These are phyloP conservation scores for Cybosia mesomella DNA, from an alignment of 2,888 invertebrate genomes.

Conservation along the genomic window DNA sequence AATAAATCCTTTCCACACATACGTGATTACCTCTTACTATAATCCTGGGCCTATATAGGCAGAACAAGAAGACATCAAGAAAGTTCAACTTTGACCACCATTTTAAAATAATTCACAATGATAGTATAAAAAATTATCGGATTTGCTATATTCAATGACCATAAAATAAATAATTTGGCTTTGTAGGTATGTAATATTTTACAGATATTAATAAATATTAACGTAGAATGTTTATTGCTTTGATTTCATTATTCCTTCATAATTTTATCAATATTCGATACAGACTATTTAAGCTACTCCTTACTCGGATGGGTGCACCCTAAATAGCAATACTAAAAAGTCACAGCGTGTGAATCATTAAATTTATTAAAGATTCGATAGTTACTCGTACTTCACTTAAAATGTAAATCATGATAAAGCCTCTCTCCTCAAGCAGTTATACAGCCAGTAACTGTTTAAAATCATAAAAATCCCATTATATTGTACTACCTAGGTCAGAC, in stretches of 20 bases:
- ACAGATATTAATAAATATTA: neutral
- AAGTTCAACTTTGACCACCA: no score
- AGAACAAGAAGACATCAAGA: no score
- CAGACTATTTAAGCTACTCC: no score
- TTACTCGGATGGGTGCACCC: no score
- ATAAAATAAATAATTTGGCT: no score
- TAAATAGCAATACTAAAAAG: no score
- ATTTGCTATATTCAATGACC: neutral
- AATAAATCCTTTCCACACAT: no score
- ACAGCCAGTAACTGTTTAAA: slow-evolving; percentile 18
- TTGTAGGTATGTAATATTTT: neutral
- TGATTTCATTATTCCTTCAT: neutral
- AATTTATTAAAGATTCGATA: neutral
- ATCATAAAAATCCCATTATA: slow-evolving; percentile 21
- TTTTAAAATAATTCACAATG: no score
- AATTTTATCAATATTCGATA: neutral
- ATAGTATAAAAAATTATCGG: no score
- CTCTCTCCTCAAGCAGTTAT: slow-evolving; percentile 6
- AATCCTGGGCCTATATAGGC: no score
- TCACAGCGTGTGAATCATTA: no score
- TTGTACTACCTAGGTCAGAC: slow-evolving; percentile 10
- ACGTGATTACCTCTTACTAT: no score
- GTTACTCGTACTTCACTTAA: neutral
- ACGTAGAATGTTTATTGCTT: neutral
- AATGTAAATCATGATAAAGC: neutral